Conservation (phyloP, 2,113 vertebrate species). For the Rhizomys pruinosus region DNA sequence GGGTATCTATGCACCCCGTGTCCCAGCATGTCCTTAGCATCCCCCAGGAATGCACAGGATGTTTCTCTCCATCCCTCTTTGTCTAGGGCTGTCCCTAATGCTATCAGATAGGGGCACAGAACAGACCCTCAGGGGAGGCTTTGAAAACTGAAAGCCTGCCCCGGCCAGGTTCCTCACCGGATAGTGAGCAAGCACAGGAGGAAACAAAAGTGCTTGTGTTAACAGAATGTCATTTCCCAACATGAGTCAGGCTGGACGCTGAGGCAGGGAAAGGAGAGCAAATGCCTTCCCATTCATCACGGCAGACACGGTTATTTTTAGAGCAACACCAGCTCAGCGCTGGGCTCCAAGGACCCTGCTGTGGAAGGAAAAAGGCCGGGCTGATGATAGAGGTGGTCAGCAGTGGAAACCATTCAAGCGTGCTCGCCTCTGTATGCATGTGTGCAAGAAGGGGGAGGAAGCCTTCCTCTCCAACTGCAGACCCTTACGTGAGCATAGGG, state of each 20-base stretch:
- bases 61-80: slow-evolving; percentile 17
- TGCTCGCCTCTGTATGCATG: not conserved
- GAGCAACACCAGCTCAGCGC: slow-evolving; percentile 58
- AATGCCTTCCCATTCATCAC: slow-evolving; percentile 79
- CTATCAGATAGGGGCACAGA: not conserved
- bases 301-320: slow-evolving; percentile 75
- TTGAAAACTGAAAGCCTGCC: slow-evolving; percentile 65
- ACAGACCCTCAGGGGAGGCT: slow-evolving; percentile 42
- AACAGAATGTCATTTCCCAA: slow-evolving; percentile 82
- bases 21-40: not conserved
- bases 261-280: slow-evolving; percentile 75
- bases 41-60: not conserved
- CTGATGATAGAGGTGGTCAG: slow-evolving; percentile 11
- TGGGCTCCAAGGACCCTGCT: slow-evolving; percentile 64
- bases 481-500: not conserved
- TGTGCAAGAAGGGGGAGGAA: not conserved
- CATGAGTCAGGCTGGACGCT: slow-evolving; percentile 72
- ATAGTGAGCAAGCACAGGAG: slow-evolving; percentile 68
- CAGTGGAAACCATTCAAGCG: not conserved
- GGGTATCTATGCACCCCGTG: not conserved
- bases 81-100: slow-evolving; percentile 29
- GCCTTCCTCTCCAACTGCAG: not conserved
- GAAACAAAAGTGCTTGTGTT: slow-evolving; percentile 81
- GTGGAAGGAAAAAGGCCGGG: slow-evolving; percentile 54
- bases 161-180: slow-evolving; percentile 57